Conservation (phyloP, 2,797 vertebrate genomes). For the Paguma larvata region DNA sequence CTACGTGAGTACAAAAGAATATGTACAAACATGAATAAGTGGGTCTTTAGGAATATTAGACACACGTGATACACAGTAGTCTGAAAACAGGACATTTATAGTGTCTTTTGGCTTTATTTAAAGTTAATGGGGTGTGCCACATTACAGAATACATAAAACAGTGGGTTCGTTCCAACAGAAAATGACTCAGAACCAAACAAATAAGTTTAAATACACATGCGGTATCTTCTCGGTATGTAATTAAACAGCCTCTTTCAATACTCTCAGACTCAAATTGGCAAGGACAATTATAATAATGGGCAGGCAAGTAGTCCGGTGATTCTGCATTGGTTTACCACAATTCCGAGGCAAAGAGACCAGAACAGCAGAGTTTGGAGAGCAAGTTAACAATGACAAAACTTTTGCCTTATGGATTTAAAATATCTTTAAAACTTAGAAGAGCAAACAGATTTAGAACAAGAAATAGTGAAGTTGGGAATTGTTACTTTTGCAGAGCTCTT, state of each 20-base stretch:
- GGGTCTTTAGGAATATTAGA: neutral
- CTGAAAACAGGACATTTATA: neutral
- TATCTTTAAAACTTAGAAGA: neutral
- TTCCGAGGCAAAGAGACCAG: neutral
- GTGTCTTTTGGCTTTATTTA: slow-evolving; percentile 55
- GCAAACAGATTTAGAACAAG: neutral
- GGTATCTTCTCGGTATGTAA: slow-evolving; percentile 32
- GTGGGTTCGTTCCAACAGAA: slow-evolving; percentile 47
- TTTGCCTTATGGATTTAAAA: neutral
- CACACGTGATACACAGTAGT: neutral
- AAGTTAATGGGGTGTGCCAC: slow-evolving; percentile 25
- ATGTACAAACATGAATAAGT: neutral
- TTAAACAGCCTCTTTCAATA: slow-evolving; percentile 34
- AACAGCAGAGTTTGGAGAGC: neutral
- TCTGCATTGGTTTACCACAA: neutral
- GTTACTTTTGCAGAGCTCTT: neutral
- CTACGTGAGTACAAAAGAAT: neutral
- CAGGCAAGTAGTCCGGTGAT: neutral
- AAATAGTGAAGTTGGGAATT: neutral
- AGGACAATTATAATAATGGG: neutral
- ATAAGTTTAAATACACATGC: slow-evolving; percentile 34
- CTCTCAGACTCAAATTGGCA: neutral
- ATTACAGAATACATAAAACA: slow-evolving; percentile 41
- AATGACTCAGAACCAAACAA: slow-evolving; percentile 63
- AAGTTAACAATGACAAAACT: neutral